Evolutionary conservation across 2,797 vertebrate species (phyloP).

Genomic region (Cichlasoma orientale): DNA sequence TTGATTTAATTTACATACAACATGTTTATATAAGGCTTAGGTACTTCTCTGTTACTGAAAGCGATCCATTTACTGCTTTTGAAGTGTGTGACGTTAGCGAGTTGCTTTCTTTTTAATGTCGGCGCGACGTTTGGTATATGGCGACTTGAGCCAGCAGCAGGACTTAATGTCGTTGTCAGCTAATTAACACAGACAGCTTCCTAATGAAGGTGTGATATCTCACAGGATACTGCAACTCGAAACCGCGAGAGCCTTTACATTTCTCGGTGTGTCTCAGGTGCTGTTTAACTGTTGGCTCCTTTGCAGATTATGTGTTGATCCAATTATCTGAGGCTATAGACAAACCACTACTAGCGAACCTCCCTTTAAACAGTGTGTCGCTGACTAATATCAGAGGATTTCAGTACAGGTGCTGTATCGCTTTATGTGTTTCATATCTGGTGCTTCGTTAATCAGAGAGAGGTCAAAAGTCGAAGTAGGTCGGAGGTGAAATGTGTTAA

Average conservation of each 20-base stretch:
- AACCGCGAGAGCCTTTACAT: background rate
- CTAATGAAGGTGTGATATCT: background rate
- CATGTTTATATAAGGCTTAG: fast-evolving
- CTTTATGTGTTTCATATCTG: background rate
- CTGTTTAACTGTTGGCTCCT: background rate
- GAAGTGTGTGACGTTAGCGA: background rate
- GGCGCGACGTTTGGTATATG: background rate
- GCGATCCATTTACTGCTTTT: background rate
- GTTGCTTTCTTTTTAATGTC: conserved; percentile 11
- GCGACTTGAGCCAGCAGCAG: background rate
- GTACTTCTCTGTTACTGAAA: background rate
- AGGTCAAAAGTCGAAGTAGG: background rate
- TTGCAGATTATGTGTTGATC: conserved; percentile 34
- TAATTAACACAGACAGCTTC: background rate
- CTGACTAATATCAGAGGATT: background rate
- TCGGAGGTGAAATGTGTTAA: background rate
- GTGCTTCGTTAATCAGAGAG: background rate
- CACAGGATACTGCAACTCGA: fast-evolving
- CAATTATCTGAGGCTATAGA: conserved; percentile 26
- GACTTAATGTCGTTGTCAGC: background rate
- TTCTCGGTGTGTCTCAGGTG: background rate
- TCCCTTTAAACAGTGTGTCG: background rate
- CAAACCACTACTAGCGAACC: background rate
- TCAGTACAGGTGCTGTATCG: background rate
- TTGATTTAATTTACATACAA: background rate